These are phyloP conservation scores for Nemurella pictetii DNA, from an alignment of 2,888 invertebrate species.

Conservation along the genomic window DNA sequence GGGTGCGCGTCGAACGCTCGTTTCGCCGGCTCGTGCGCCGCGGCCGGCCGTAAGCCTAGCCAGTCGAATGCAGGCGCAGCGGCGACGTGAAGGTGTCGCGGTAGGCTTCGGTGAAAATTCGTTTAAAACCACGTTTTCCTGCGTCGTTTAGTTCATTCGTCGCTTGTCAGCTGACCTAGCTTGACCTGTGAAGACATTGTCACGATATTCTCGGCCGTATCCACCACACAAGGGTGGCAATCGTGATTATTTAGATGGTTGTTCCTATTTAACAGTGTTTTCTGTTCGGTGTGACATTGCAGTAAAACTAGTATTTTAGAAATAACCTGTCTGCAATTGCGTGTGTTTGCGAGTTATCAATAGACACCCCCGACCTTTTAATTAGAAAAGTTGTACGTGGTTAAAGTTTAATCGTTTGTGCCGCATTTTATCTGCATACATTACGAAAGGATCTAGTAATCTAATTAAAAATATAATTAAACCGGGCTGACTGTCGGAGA, in stretches of 20 bases:
- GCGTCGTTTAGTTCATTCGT: slow-evolving; percentile 19
- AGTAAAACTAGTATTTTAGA: slow-evolving; percentile 16
- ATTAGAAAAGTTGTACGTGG: slow-evolving; percentile 5
- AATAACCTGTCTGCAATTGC: not conserved
- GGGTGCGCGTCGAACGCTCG: not conserved
- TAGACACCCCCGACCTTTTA: not conserved
- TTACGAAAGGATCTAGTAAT: not conserved
- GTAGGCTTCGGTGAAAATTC: slow-evolving; percentile 24
- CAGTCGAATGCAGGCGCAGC: slow-evolving; percentile 38
- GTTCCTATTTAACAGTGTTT: slow-evolving; percentile 16
- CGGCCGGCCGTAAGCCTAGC: slow-evolving; percentile 28
- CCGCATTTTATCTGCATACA: slow-evolving; percentile 25
- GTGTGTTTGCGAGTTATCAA: slow-evolving; percentile 24
- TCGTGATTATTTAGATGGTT: not conserved
- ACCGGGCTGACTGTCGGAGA: not conserved
- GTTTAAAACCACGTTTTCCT: slow-evolving; percentile 28
- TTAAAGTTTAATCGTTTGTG: slow-evolving; percentile 1
- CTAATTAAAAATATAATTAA: slow-evolving; percentile 23
- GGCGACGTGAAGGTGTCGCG: slow-evolving; percentile 27
- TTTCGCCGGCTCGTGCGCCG: not conserved
- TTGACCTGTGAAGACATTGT: slow-evolving; percentile 19
- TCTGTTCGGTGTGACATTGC: slow-evolving; percentile 26
- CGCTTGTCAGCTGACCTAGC: slow-evolving; percentile 21
- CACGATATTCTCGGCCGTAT: slow-evolving; percentile 8
- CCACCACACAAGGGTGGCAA: not conserved